phyloP scores from a whole-genome alignment of 2,797 vertebrate genomes.

The Hydrophis major region DNA sequence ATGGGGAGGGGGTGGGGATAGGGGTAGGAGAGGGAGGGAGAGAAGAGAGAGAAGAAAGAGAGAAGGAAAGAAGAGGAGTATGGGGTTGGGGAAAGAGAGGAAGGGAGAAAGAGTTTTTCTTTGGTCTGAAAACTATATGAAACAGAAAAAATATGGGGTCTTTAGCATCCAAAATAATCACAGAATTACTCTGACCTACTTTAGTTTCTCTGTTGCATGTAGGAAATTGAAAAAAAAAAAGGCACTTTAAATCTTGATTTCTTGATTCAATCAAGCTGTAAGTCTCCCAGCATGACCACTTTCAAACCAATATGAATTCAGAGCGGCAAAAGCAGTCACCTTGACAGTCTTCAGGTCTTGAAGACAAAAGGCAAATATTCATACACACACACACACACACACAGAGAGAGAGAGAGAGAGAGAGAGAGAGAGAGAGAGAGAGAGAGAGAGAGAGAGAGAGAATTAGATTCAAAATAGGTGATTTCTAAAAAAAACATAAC shows the following conservation, averaged over 20 bases:
- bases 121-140: neutral
- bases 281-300: neutral
- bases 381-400: neutral
- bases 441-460: neutral
- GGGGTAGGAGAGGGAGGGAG: neutral
- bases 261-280: neutral
- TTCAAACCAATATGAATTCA: neutral
- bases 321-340: neutral
- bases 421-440: neutral
- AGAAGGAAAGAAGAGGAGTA: no score
- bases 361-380: neutral
- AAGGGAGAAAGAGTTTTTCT: neutral
- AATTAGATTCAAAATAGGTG: neutral
- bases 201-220: neutral
- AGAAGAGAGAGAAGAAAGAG: neutral
- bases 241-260: neutral
- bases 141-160: neutral
- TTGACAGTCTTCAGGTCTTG: neutral
- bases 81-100: no score
- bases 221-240: neutral
- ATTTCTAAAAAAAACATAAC: neutral
- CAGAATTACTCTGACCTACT: neutral
- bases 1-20: rapidly evolving
- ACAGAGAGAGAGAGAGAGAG: neutral
- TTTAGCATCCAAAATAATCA: neutral